Base-by-base conservation (phyloP, 2,888 invertebrate genomes). In the Notodonta dromedarius region DNA sequence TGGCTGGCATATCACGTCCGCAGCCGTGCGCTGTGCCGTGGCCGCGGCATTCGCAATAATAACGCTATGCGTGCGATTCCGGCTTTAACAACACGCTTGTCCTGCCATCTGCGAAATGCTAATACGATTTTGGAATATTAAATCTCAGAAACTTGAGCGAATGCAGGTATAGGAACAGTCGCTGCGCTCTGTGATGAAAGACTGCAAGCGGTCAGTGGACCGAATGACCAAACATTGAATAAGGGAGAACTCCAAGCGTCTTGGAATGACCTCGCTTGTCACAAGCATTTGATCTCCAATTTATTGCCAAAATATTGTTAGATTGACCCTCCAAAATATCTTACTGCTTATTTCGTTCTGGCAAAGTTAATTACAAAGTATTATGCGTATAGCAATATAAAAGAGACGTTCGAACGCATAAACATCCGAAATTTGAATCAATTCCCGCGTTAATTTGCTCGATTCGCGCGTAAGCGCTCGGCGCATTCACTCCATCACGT, bases 401-500 rank as follows among this genome's bases (percentile, higher is more conserved):
- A 46, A 46, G 46, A 13, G 11, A 46, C n/a, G 46, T 46, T 46
- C 13, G 5, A 46, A 46, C 13, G 46, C 46, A 46, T 46, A 46
- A 46, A 46, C 46, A 46, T 46, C n/a, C n/a, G 13, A 46, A n/a
- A 46, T 46, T 46, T 5, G n/a, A 46, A 46, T 46, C 13, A 46
- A 50, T 50, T 50, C 50, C 16, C 50, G 50, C 50, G 50, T 50
- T 50, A 50, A 50, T 35, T 53, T 53, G 51, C 35, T 32, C 13
- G 13, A 53, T 35, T 55, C 55, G 40, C 42, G 42, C 42, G 14
- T 13, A 40, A 7, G 0, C 55, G 39, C 40, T 42, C 16, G 14
- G 14, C 12, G 55, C 55, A 40, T 55, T 55, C 55, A 55, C 14
- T 42, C 56, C 24, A 16, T 56, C 56, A 56, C 56, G 56, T 12